Evolutionary conservation across 2,888 invertebrate genomes (phyloP), one percentile per base, ranked within the genome.

Genomic region (Volucella zonaria): DNA sequence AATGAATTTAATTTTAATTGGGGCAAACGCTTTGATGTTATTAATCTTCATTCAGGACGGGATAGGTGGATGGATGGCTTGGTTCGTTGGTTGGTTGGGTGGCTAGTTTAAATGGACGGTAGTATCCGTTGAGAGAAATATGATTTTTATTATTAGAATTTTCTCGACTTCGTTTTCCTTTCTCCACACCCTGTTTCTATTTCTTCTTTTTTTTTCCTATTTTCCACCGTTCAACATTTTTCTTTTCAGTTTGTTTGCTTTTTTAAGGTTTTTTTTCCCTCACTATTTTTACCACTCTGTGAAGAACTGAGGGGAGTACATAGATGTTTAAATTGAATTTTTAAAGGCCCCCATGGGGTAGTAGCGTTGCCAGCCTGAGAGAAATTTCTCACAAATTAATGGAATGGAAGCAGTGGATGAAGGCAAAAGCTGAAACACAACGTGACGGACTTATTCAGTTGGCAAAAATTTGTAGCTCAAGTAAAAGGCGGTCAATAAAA

Each of bases 1-100:
- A 85, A 67, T 77, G 85, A 85, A 80, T 85, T 81, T 85, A 52
- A 81, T 85, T 85, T 85, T 85, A 81, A 85, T 85, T 85, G 85
- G 85, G 73, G 76, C 85, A 77, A 85, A 73, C 73, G 76, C 85
- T 85, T 85, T 81, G 85, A 85, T 85, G 85, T 85, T 85, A 85
- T 85, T 81, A 85, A 81, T 85, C 68, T 81, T 85, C 81, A 77
- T 77, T 76, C 66, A 56, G 58, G 71, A 62, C 38, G 54, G 59
- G 76, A 71, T 70, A 14, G 59, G 66, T 40, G 49, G 67, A 67
- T 47, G 40, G 54, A 31, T n/a, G 9, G 56, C 23, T 59, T 8
- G 31, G n/a, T 1, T 12, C 4, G 38, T 18, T 47, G 61, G 58
- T 58, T 45, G 54, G 49, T 8, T 43, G 4, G 61, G 23, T 8